A percentile compares a stretch with the other conserved stretches of the same genome.
These are phyloP conservation scores for Cybosia mesomella DNA, from an alignment of 2,888 invertebrate genomes.

Conservation along the genomic window DNA sequence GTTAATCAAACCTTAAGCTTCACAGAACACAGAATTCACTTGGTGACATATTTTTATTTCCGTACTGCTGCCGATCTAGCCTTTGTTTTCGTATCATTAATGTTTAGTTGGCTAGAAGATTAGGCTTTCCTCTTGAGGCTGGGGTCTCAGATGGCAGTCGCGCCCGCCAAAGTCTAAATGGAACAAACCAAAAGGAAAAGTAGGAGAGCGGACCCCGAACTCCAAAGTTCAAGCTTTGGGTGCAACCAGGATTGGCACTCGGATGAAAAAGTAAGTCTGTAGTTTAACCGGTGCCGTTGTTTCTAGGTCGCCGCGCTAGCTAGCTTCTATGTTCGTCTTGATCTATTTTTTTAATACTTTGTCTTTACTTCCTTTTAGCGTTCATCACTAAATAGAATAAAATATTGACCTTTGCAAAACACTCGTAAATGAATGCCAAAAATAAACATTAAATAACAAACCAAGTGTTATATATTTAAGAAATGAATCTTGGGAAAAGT, in stretches of 20 bases:
- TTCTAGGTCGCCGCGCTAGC: no score
- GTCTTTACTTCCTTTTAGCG: constrained; percentile 9
- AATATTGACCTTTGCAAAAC: constrained; percentile 12
- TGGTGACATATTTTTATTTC: background rate
- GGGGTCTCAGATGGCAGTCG: no score
- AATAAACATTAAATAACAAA: background rate
- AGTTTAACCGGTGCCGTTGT: no score
- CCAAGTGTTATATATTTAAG: background rate
- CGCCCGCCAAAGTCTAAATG: background rate
- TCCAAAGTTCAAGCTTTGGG: no score
- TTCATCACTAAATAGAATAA: constrained; percentile 10
- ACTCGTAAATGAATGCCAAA: background rate
- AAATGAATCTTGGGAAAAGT: background rate
- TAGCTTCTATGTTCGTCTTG: no score
- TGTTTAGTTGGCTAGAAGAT: no score
- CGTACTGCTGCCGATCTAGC: background rate
- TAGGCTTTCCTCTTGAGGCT: no score
- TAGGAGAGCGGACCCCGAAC: no score
- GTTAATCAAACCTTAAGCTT: no score
- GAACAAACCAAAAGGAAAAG: background rate
- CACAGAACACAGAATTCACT: no score
- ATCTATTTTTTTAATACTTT: no score
- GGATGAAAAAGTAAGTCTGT: background rate
- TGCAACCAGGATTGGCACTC: background rate
- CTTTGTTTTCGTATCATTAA: no score